Base-by-base conservation (phyloP, 2,888 invertebrate species). In the Kuschelorhynchus macadamiae region DNA sequence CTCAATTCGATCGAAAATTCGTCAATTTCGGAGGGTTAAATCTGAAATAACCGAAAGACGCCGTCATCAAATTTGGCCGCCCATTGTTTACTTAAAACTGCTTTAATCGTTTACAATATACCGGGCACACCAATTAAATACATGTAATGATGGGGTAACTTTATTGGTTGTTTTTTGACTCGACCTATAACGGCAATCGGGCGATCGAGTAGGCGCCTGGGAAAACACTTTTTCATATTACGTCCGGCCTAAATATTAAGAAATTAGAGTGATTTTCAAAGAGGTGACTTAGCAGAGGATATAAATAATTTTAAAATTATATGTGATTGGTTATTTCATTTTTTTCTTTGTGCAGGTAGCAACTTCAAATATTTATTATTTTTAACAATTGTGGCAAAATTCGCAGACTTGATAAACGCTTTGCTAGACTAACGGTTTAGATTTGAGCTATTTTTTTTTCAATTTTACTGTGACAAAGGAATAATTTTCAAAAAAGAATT, bases 51-150 rank as follows among this genome's bases (percentile, higher is more conserved):
- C 20, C 50, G 46, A 59, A 65, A 59, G 46, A 21, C 36, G 39
- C 63, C 53, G 52, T 62, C 61, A 44, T 52, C 47, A 64, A 55
- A 46, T 52, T 42, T 47, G 55, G 63, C 68, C 63, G 68, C 68
- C 68, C 64, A 63, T 64, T 68, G 68, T 68, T 68, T 68, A 68
- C 68, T 62, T 68, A 68, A 68, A 66, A 44, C 66, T 18, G 66
- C 52, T 60, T 30, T 64, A 64, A 67, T 61, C 67, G 60, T 18
- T 67, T 39, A 55, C 60, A 47, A 55, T 53, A 30, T 67, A 61
- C 60, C 41, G 55, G 44, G 49, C 52, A 53, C 33, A 50, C 61
- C 67, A 67, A 61, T 67, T 67, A 67, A 67, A 32, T 47, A 41
- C 49, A 41, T 11, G 36, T 67, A 67, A 67, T 67, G 50, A 67